These are phyloP conservation scores for Halcyon malimbica DNA, from an alignment of 2,113 vertebrate species.

Conservation along the genomic window DNA sequence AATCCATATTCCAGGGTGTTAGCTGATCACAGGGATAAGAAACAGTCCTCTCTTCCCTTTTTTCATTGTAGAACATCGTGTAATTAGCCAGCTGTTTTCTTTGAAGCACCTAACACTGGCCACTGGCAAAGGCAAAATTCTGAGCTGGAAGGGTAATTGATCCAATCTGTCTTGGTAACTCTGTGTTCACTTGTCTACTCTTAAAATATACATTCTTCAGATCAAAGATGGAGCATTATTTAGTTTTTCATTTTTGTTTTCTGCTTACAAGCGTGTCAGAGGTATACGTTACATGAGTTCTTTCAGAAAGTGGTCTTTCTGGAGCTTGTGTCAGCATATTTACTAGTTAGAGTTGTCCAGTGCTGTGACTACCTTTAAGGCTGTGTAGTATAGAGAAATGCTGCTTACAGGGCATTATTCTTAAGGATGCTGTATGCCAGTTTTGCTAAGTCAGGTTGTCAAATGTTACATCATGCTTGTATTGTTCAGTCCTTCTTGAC, in stretches of 20 bases:
- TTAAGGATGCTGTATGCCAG: not conserved
- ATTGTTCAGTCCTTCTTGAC: not conserved
- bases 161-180: not conserved
- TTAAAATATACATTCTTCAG: not conserved
- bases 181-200: not conserved
- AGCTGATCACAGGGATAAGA: slow-evolving; percentile 27
- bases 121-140: not conserved
- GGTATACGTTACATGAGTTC: not conserved
- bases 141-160: not conserved
- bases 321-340: not conserved
- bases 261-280: not conserved
- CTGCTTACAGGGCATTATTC: not conserved
- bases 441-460: not conserved
- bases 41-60: slow-evolving; percentile 14
- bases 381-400: not conserved
- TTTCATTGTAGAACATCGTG: not conserved
- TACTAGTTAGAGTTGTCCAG: not conserved
- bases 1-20: slow-evolving; percentile 1
- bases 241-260: not conserved
- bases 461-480: not conserved
- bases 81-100: slow-evolving; percentile 52
- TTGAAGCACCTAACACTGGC: not conserved
- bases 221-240: not conserved
- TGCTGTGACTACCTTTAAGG: not conserved
- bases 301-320: not conserved